Conservation (phyloP, 2,113 vertebrate species). For the Neolamprologus sp. region DNA sequence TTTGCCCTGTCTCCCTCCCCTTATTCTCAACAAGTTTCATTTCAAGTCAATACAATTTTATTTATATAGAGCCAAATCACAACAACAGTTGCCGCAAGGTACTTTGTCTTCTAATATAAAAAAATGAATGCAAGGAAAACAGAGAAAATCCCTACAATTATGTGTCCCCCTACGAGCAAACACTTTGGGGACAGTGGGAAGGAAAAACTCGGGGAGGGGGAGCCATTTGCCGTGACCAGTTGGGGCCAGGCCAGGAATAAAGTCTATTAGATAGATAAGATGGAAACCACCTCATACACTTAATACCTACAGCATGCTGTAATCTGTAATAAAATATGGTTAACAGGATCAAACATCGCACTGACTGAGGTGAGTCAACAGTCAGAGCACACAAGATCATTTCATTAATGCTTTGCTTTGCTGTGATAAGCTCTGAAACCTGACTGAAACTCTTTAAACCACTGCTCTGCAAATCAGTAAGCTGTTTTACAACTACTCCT, state of each 20-base stretch:
- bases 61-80: not conserved
- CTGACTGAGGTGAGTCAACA: not conserved
- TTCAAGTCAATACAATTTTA: not conserved
- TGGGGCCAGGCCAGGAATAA: not conserved
- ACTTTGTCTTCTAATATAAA: not conserved
- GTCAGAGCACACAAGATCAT: not conserved
- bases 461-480: not conserved
- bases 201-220: fast-evolving
- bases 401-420: not conserved
- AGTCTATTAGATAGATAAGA: not conserved
- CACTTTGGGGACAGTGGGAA: not conserved
- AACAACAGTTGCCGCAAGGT: not conserved
- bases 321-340: not conserved
- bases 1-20: not conserved
- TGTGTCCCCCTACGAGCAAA: not conserved
- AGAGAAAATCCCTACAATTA: not conserved
- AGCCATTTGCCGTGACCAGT: not conserved
- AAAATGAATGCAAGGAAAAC: not conserved
- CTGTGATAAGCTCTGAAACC: not conserved
- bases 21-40: not conserved
- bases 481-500: not conserved
- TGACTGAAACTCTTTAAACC: not conserved
- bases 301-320: not conserved
- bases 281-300: not conserved
- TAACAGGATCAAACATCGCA: not conserved